These are phyloP conservation scores for Oryzias sinensis DNA, from an alignment of 2,797 vertebrate species.

Conservation along the genomic window DNA sequence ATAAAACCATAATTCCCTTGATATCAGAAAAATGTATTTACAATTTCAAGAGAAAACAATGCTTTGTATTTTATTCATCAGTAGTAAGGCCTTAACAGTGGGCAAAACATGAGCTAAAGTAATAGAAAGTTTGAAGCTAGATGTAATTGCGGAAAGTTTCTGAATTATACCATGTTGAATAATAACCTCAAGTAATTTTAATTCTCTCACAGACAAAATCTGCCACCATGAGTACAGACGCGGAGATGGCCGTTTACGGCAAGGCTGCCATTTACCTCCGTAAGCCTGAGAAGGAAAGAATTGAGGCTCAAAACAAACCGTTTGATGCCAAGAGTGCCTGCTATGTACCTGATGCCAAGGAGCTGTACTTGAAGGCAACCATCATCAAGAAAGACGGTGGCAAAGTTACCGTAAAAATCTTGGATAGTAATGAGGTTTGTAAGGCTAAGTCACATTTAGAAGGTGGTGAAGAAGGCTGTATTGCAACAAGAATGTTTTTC, in stretches of 20 bases:
- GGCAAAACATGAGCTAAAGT: too few species aligned
- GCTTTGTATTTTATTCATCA: too few species aligned
- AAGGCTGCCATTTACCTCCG: conserved; percentile 80
- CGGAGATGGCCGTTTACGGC: conserved; percentile 82
- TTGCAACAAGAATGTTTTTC: not conserved
- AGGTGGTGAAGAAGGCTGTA: not conserved
- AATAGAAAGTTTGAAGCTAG: too few species aligned
- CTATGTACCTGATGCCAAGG: conserved; percentile 79
- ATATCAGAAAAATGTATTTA: too few species aligned
- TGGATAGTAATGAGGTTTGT: conserved; percentile 58
- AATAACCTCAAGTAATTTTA: not conserved
- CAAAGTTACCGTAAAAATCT: conserved; percentile 80
- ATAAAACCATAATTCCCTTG: too few species aligned
- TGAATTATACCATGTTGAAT: not conserved
- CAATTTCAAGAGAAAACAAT: too few species aligned
- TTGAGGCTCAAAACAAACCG: conserved; percentile 82
- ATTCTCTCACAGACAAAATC: conserved; percentile 35
- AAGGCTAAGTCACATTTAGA: not conserved
- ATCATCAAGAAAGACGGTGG: conserved; percentile 78
- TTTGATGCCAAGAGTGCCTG: conserved; percentile 85
- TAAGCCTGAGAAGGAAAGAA: conserved; percentile 83
- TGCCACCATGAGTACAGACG: conserved; percentile 79
- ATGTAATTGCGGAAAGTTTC: too few species aligned
- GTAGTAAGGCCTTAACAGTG: too few species aligned
- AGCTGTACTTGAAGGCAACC: conserved; percentile 81